Evolutionary conservation across 2,888 invertebrate species (phyloP), one percentile per base, ranked within the genome.

Genomic region (Pelosia muscerda): DNA sequence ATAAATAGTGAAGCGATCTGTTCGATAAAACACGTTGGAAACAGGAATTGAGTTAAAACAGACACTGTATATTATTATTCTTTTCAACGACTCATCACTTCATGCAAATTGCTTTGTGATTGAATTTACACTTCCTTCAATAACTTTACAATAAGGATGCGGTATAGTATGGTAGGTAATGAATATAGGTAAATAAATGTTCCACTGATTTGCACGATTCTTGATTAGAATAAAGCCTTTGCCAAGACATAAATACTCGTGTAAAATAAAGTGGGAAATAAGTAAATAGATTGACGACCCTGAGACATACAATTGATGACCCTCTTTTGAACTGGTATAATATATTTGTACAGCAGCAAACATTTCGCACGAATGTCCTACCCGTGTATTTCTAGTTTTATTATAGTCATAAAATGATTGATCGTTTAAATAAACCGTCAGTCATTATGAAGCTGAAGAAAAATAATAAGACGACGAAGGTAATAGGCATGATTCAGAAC

Each of bases 11-110:
- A 68, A 70, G 38, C 58, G 60, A 49, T 68, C 49, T 63, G 55
- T 38, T 70, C 72, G 59, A 62, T 74, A 66, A 57, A 58, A 61
- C 56, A 76, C 68, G 73, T 73, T 72, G 72, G 74, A 73, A 81
- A 78, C 72, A 78, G 74, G 75, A 81, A 76, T 76, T 42, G 63
- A 69, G 55, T 62, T 34, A 63, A 26, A 63, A 76, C 68, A 49
- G 49, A 74, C 63, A 71, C n/a, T 71, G 73, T 73, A 77, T 56
- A 69, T 80, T 78, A 78, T 80, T 78, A 78, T 78, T 55, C 65
- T 79, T 80, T 80, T 78, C 78, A 76, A 73, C 38, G 73, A 65
- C 69, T 74, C 81, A 76, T 79, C 80, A 73, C 63, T 80, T 74
- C 69, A 79, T 78, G 81, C 69, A 76, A 74, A 79, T 78, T 25